A percentile compares a stretch with the other conserved stretches of the same genome.
Evolutionary conservation across 2,113 vertebrate genomes (phyloP).

Genomic region (Cynopterus brachyotis): DNA sequence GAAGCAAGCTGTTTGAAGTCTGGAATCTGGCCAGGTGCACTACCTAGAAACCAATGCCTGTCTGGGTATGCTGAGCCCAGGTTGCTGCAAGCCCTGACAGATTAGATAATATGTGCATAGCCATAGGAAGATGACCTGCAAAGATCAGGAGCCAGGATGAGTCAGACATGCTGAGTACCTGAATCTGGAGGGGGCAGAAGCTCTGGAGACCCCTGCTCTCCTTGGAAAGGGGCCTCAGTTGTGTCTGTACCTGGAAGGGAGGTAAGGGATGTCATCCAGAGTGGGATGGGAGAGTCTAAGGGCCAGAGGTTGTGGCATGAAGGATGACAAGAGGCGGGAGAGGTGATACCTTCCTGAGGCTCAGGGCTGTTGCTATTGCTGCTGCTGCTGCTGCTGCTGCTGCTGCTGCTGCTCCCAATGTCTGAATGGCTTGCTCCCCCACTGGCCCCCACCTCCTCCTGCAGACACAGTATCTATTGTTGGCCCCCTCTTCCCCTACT

Average conservation of each 20-base stretch:
- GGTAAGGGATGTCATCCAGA: background rate
- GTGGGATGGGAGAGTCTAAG: background rate
- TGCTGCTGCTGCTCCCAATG: background rate
- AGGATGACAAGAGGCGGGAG: background rate
- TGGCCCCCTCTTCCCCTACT: background rate
- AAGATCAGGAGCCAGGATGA: background rate
- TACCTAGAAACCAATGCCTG: background rate
- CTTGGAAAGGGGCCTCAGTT: background rate
- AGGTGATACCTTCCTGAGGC: conserved; percentile 51
- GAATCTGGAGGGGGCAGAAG: background rate
- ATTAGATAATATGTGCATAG: background rate
- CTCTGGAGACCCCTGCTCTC: background rate
- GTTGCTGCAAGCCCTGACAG: background rate
- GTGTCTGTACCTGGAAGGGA: background rate
- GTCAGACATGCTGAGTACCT: conserved; percentile 42
- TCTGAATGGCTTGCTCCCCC: background rate
- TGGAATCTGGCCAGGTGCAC: background rate
- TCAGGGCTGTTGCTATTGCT: conserved; percentile 42
- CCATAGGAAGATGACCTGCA: background rate
- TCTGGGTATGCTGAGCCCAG: background rate
- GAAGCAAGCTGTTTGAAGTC: background rate
- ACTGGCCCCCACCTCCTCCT: background rate
- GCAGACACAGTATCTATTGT: background rate
- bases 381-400: background rate
- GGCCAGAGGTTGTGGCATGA: background rate